phyloP scores from a whole-genome alignment of 1,140 invertebrate species.

The Octopus sinensis region DNA sequence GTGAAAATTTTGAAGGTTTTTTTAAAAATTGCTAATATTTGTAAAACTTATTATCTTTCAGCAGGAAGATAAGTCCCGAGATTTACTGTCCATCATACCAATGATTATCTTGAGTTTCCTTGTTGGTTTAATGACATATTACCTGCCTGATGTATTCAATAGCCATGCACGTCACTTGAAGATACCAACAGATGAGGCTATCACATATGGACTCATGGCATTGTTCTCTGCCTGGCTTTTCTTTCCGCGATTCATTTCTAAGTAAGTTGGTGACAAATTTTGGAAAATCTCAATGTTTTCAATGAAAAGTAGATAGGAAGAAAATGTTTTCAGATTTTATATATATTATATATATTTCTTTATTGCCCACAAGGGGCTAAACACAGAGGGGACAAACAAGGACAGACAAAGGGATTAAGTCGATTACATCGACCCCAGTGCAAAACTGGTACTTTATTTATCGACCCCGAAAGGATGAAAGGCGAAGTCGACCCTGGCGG shows the following conservation, averaged over 20 bases:
- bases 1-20: too few species aligned
- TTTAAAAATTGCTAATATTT: neutral
- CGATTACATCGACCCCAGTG: too few species aligned
- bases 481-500: too few species aligned
- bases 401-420: too few species aligned
- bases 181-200: slow-evolving; percentile 43
- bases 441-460: too few species aligned
- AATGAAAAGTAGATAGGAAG: too few species aligned
- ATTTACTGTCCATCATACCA: slow-evolving; percentile 39
- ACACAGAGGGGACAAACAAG: too few species aligned
- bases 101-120: slow-evolving; percentile 40
- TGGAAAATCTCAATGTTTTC: too few species aligned
- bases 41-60: neutral
- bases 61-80: slow-evolving; percentile 20
- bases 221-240: slow-evolving; percentile 46
- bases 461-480: too few species aligned
- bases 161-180: slow-evolving; percentile 38
- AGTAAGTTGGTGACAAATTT: slow-evolving; percentile 29
- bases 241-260: slow-evolving; percentile 44
- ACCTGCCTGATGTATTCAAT: slow-evolving; percentile 42
- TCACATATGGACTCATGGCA: slow-evolving; percentile 47
- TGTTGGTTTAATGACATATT: slow-evolving; percentile 45
- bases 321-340: too few species aligned
- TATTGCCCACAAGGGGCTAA: too few species aligned
- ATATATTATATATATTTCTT: too few species aligned